These are phyloP conservation scores for Hartigia nigra DNA, from an alignment of 2,888 invertebrate species.

Conservation along the genomic window DNA sequence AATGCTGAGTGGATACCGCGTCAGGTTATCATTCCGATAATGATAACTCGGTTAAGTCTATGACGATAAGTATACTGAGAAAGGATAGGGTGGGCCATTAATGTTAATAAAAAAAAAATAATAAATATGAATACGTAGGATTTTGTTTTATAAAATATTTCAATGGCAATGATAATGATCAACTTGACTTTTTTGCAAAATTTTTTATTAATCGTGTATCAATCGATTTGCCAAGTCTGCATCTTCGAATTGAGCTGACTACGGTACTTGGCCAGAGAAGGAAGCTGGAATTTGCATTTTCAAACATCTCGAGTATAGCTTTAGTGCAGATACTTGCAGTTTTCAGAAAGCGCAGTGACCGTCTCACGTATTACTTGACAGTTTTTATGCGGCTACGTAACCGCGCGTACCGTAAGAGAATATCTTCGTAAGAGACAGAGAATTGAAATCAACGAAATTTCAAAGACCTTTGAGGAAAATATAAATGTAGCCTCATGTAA, in stretches of 20 bases:
- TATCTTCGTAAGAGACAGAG: background rate
- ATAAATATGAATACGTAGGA: background rate
- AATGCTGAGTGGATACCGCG: background rate
- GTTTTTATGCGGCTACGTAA: background rate
- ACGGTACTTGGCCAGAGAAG: background rate
- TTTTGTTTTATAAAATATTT: background rate
- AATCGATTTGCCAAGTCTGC: background rate
- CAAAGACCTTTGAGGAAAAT: background rate
- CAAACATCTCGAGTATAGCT: conserved; percentile 7
- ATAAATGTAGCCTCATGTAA: background rate
- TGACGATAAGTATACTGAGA: background rate
- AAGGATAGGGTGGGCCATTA: background rate
- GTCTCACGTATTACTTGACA: background rate
- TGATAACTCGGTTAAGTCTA: background rate
- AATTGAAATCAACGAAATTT: background rate
- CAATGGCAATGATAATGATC: background rate
- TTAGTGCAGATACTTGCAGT: conserved; percentile 1
- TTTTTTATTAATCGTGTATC: background rate
- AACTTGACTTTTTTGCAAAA: background rate
- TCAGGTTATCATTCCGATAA: background rate
- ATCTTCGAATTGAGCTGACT: conserved; percentile 12
- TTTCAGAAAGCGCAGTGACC: background rate
- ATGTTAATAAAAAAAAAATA: background rate
- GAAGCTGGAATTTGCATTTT: conserved; percentile 5
- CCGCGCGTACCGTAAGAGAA: background rate